Evolutionary conservation across 2,113 vertebrate species (phyloP).

Genomic region (Myiagra hebetior): DNA sequence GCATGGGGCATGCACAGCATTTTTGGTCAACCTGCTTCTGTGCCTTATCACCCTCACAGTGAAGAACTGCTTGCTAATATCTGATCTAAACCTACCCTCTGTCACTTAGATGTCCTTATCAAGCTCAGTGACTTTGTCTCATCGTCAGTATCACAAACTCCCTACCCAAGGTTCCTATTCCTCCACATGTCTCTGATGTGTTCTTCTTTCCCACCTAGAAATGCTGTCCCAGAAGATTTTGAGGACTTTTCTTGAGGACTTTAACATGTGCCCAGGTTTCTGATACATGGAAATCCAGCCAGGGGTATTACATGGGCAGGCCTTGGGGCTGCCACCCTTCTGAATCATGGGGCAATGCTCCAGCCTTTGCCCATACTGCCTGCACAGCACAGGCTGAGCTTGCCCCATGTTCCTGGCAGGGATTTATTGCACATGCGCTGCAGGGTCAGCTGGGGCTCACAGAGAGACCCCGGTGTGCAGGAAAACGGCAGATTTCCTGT

Average conservation of each 20-base stretch:
- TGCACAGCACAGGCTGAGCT: accelerated
- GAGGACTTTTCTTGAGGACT: background rate
- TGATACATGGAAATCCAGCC: background rate
- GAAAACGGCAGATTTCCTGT: slow-evolving; percentile 31
- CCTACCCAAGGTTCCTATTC: background rate
- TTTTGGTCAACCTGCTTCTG: background rate
- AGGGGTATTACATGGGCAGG: accelerated
- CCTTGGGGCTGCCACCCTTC: background rate
- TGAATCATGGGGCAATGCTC: accelerated
- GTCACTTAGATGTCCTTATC: background rate
- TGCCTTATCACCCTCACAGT: background rate
- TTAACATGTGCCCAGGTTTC: background rate
- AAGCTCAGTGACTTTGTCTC: background rate
- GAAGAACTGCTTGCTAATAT: background rate
- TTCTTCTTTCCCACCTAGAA: background rate
- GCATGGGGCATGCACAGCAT: background rate
- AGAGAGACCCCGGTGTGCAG: background rate
- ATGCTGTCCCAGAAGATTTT: background rate
- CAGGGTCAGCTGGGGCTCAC: background rate
- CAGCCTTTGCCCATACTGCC: background rate
- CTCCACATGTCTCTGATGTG: accelerated
- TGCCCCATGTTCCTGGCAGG: background rate
- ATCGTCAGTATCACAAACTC: background rate
- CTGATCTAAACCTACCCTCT: background rate
- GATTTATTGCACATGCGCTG: background rate